Conservation (phyloP, 2,797 vertebrate genomes). For the Brachyalestes nurse region DNA sequence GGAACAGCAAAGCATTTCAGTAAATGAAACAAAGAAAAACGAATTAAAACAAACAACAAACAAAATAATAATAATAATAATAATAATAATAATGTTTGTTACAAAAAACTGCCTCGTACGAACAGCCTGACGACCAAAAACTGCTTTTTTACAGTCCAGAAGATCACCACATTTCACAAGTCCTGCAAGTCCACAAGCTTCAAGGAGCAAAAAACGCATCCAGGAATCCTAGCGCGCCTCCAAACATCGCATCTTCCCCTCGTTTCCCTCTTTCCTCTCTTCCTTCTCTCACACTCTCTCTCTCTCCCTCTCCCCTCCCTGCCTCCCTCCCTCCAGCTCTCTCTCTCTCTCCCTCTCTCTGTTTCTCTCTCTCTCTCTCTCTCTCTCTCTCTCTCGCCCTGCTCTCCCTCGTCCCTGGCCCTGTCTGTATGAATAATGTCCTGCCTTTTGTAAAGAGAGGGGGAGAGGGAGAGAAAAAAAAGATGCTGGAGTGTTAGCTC, state of each 20-base stretch:
- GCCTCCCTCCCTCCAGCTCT: slow-evolving; percentile 41
- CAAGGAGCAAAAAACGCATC: slow-evolving; percentile 67
- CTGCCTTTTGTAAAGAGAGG: slow-evolving; percentile 88
- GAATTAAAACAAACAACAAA: not conserved
- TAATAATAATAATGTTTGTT: not conserved
- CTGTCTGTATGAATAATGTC: slow-evolving; percentile 93
- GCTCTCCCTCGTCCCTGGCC: slow-evolving; percentile 77
- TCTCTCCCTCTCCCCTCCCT: slow-evolving; percentile 45
- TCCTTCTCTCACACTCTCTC: slow-evolving; percentile 61
- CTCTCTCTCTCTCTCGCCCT: slow-evolving; percentile 64
- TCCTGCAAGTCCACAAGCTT: slow-evolving; percentile 63
- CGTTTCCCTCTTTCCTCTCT: slow-evolving; percentile 71
- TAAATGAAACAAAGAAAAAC: not conserved
- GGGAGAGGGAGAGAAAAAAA: slow-evolving; percentile 68
- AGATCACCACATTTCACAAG: slow-evolving; percentile 65
- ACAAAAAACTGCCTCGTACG: not conserved
- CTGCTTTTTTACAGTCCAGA: slow-evolving; percentile 2
- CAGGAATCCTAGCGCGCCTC: slow-evolving; percentile 72
- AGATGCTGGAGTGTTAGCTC: slow-evolving; percentile 79
- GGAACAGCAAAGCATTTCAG: not conserved
- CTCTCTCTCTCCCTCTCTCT: slow-evolving; percentile 29
- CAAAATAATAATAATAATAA: not conserved
- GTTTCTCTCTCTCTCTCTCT: slow-evolving; percentile 48
- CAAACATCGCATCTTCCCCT: slow-evolving; percentile 75
- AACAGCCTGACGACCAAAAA: not conserved